Conservation (phyloP, 1,140 invertebrate genomes). For the Drosophila melanogaster region Release_6_plus_ISO1_MT NT_037436.4:9762001-9762500, state of each 20-base stretch:
- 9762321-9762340: constrained; percentile 36
- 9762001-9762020: constrained; percentile 68
- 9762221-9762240: constrained; percentile 37
- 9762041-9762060: constrained; percentile 81
- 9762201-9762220: constrained; percentile 27
- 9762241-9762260: constrained; percentile 10
- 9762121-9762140: constrained; percentile 62
- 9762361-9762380: background rate
- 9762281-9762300: background rate
- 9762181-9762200: constrained; percentile 40
- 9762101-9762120: constrained; percentile 45
- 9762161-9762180: constrained; percentile 29
- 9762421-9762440: constrained; percentile 16
- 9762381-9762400: constrained; percentile 55
- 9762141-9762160: constrained; percentile 59
- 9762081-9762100: constrained; percentile 9
- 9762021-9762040: constrained; percentile 75
- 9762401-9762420: constrained; percentile 68
- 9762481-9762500: constrained; percentile 11
- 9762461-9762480: constrained; percentile 23
- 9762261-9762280: constrained; percentile 46
- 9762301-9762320: constrained; percentile 40
- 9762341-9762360: background rate
- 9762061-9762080: constrained; percentile 43
- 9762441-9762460: constrained; percentile 23